These are phyloP conservation scores for Drosophila kohkoa DNA, from an alignment of 1,140 invertebrate genomes.

Conservation along the genomic window DNA sequence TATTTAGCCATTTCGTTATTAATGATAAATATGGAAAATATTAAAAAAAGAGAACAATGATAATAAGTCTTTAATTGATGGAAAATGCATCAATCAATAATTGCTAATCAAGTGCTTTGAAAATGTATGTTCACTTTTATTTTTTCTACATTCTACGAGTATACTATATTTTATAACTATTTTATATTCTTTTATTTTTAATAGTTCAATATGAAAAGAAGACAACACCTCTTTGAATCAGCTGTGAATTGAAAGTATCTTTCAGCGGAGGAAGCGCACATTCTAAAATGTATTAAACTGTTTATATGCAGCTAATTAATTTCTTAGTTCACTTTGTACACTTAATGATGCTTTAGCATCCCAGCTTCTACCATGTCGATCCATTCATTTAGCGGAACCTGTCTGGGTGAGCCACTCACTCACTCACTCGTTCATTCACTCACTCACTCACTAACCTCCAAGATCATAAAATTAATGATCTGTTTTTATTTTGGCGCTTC, in stretches of 20 bases:
- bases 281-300: conserved; percentile 30
- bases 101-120: too few species aligned
- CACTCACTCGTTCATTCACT: conserved; percentile 8
- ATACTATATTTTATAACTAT: too few species aligned
- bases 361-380: conserved; percentile 34
- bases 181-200: too few species aligned
- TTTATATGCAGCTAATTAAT: conserved; percentile 40
- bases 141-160: too few species aligned
- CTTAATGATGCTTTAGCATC: conserved; percentile 59
- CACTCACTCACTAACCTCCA: conserved; percentile 70
- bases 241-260: background rate
- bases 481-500: conserved; percentile 64
- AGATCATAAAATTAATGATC: conserved; percentile 74
- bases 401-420: conserved; percentile 56
- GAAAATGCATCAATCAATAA: too few species aligned
- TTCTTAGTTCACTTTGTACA: conserved; percentile 25
- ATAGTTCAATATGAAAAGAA: too few species aligned
- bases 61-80: too few species aligned
- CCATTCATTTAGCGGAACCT: conserved; percentile 58
- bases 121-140: too few species aligned
- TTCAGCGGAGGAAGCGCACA: conserved; percentile 3
- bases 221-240: too few species aligned
- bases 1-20: too few species aligned
- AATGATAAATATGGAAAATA: too few species aligned
- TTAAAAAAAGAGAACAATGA: too few species aligned